A percentile compares a stretch with the other conserved stretches of the same genome.
Evolutionary conservation across 2,888 invertebrate species (phyloP).

Genomic region (Dryococelus australis): DNA sequence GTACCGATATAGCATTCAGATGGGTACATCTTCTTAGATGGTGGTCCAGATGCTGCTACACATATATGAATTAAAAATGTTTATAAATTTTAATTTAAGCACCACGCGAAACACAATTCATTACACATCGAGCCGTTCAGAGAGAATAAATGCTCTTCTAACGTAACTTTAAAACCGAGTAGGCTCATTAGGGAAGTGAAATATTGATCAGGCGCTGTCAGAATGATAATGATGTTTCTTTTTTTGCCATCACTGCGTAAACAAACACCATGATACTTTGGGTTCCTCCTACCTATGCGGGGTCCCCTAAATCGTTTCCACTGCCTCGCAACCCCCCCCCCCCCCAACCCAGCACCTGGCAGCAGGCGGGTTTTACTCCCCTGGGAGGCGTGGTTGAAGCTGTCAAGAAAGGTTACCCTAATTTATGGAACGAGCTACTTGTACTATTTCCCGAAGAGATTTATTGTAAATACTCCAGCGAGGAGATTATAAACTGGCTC

Average conservation of each 20-base stretch:
- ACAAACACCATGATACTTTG: neutral
- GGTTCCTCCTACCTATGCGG: neutral
- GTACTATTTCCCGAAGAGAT: neutral
- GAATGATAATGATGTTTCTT: neutral
- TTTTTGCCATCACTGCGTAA: neutral
- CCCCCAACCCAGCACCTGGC: neutral
- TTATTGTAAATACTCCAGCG: neutral
- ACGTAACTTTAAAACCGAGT: no score
- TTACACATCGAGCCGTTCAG: no score
- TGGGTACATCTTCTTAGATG: no score
- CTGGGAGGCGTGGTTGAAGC: constrained; percentile 8
- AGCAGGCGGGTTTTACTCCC: neutral
- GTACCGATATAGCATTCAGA: no score
- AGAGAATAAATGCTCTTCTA: no score
- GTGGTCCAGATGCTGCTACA: no score
- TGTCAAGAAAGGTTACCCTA: constrained; percentile 36
- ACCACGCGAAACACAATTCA: no score
- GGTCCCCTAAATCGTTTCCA: neutral
- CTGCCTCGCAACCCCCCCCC: neutral
- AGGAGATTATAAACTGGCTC: neutral
- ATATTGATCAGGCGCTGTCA: neutral
- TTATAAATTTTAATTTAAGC: no score
- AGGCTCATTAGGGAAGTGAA: no score
- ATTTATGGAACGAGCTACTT: constrained; percentile 35
- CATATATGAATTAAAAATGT: no score